Conservation (phyloP, 2,888 invertebrate genomes). For the Sylvicola fuscatus region DNA sequence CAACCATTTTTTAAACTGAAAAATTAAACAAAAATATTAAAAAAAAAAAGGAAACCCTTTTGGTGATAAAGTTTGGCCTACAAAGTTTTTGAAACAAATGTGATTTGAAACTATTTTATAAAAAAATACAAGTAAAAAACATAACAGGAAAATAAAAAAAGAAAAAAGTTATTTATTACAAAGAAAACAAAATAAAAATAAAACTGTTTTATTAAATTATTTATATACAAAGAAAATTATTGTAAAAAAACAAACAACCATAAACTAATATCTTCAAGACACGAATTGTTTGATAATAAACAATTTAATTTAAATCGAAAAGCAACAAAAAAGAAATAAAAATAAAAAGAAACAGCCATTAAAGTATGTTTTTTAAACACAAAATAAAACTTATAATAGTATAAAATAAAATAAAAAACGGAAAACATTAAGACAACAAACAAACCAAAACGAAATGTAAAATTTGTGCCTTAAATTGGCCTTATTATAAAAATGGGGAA, state of each 20-base stretch:
- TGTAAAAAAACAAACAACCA: too few species aligned
- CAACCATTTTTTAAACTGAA: too few species aligned
- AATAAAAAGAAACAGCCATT: not conserved
- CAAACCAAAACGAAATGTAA: conserved; percentile 6
- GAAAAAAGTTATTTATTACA: not conserved
- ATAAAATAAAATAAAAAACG: conserved; percentile 2
- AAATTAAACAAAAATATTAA: too few species aligned
- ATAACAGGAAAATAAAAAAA: not conserved
- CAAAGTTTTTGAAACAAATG: too few species aligned
- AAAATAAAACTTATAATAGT: conserved; percentile 1
- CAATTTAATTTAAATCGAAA: not conserved
- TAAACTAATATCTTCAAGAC: not conserved
- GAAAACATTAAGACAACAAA: too few species aligned
- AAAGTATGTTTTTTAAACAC: not conserved
- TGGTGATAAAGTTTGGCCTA: too few species aligned
- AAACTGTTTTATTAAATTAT: not conserved
- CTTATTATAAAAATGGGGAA: conserved; percentile 9
- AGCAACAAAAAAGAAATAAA: not conserved
- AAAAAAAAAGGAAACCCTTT: too few species aligned
- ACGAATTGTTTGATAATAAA: not conserved
- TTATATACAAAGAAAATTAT: conserved; percentile 1
- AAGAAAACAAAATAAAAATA: not conserved
- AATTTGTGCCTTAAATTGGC: conserved; percentile 14
- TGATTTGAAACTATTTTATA: too few species aligned
- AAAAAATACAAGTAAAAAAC: not conserved